A percentile compares a stretch with the other conserved stretches of the same genome.
phyloP scores from a whole-genome alignment of 2,888 invertebrate genomes.

The Amphiduros pacificus region DNA sequence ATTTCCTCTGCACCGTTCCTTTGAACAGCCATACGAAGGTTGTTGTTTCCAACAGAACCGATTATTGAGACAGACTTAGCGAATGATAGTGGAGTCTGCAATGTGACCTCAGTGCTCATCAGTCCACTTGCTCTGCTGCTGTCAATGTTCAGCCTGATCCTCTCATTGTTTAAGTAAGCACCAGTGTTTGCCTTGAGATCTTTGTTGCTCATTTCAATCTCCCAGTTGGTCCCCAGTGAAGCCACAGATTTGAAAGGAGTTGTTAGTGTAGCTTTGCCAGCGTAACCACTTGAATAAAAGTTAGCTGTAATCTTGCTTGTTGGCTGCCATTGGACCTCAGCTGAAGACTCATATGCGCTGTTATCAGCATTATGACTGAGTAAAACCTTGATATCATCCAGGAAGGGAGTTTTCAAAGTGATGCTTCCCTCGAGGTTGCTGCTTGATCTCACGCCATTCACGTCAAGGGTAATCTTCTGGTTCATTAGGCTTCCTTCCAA shows the following conservation, averaged over 20 bases:
- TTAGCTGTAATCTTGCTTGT: background rate
- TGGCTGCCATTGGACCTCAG: background rate
- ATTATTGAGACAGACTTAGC: too few relatives aligned
- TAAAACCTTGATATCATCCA: background rate
- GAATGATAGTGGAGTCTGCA: too few relatives aligned
- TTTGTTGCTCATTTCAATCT: background rate
- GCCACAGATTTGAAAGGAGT: background rate
- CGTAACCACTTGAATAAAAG: background rate
- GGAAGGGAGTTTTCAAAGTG: background rate
- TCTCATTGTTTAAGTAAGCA: too few relatives aligned
- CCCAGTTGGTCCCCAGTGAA: too few relatives aligned
- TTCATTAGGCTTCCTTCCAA: too few relatives aligned
- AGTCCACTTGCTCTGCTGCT: too few relatives aligned
- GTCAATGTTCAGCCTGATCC: too few relatives aligned
- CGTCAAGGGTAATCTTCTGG: too few relatives aligned
- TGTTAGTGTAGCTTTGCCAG: background rate
- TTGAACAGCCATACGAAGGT: background rate
- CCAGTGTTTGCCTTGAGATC: too few relatives aligned
- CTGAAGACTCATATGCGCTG: background rate
- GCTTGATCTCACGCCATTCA: too few relatives aligned
- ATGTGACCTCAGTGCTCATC: background rate
- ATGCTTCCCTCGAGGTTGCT: background rate
- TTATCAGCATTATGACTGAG: background rate
- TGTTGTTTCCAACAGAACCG: background rate
- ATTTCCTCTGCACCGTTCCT: background rate